These are phyloP conservation scores for Chironomus striatipennis DNA, from an alignment of 1,140 invertebrate species.

Conservation along the genomic window DNA sequence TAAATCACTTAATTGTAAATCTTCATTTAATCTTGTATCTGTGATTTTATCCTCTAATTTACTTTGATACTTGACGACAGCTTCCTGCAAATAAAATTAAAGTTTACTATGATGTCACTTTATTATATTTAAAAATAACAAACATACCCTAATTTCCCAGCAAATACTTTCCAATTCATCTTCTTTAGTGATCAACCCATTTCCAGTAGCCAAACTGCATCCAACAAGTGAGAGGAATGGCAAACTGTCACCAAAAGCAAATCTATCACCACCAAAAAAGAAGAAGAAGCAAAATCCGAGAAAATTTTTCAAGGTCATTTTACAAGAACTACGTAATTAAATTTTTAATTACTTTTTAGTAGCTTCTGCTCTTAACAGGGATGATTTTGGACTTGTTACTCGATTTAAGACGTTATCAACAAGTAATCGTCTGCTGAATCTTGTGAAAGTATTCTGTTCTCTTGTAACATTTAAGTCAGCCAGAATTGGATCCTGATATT, in stretches of 20 bases:
- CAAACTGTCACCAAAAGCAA: conserved; percentile 59
- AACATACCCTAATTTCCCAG: conserved; percentile 61
- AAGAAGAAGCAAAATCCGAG: not conserved
- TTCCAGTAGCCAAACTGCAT: conserved; percentile 61
- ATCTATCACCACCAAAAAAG: conserved; percentile 32
- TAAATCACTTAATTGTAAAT: conserved; percentile 50
- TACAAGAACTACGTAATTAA: not conserved
- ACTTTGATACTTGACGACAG: conserved; percentile 52
- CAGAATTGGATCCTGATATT: not conserved
- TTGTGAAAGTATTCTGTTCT: not conserved
- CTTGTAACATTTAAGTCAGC: not conserved
- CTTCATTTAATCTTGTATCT: conserved; percentile 37
- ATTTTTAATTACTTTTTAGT: conserved; percentile 40
- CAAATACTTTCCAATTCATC: conserved; percentile 71
- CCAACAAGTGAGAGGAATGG: conserved; percentile 70
- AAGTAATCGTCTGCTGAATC: conserved; percentile 45
- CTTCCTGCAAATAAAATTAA: conserved; percentile 42
- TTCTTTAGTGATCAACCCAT: conserved; percentile 66
- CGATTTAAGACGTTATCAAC: conserved; percentile 60
- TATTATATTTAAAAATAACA: too few species aligned
- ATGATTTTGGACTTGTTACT: conserved; percentile 55
- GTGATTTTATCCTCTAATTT: conserved; percentile 48
- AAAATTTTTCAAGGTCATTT: not conserved
- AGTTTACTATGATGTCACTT: not conserved
- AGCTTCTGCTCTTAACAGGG: conserved; percentile 51